Evolutionary conservation across 2,888 invertebrate genomes (phyloP), one percentile per base, ranked within the genome.

Genomic region (Euclidia mi): DNA sequence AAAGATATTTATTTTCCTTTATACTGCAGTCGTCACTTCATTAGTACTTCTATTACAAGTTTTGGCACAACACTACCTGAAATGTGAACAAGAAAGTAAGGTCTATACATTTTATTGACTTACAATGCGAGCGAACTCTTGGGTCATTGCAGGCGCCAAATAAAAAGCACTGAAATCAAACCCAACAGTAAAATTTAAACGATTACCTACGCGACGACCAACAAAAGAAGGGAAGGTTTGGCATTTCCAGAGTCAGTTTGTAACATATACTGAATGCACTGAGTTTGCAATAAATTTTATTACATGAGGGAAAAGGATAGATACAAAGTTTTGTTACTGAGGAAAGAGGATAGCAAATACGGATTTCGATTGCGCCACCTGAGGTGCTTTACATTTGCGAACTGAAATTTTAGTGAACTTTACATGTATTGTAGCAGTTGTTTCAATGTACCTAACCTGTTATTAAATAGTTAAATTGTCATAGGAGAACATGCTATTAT

Each of bases 301-400:
- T 40, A 56, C 41, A 28, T 58, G 44, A 28, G 15, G 1, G 52
- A 63, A 51, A 43, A 45, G 34, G 51, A 59, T n/a, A 43, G 34
- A 45, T 7, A n/a, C 31, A 45, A 4, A 29, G 20, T 15, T 18
- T 35, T 6, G 11, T 4, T 12, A 9, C 20, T 31, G 60, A 43
- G 20, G 14, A 44, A 71, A 45, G 57, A 47, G 50, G 64, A 69
- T 4, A 15, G 40, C 47, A 4, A 6, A 47, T 38, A 29, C 9
- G 2, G 20, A 40, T 44, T 31, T 48, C 31, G 11, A 59, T 51
- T 59, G 61, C 57, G 57, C 56, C 70, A 70, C 65, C 59, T 70
- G 67, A 58, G 56, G 60, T 70, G 48, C 49, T 56, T 59, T 57
- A 44, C 56, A 46, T 63, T 47, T 68, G 48, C 43, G 50, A 70